A percentile compares a stretch with the other conserved stretches of the same genome.
Evolutionary conservation across 2,113 vertebrate species (phyloP).

Genomic region (Coturnix japonica): DNA sequence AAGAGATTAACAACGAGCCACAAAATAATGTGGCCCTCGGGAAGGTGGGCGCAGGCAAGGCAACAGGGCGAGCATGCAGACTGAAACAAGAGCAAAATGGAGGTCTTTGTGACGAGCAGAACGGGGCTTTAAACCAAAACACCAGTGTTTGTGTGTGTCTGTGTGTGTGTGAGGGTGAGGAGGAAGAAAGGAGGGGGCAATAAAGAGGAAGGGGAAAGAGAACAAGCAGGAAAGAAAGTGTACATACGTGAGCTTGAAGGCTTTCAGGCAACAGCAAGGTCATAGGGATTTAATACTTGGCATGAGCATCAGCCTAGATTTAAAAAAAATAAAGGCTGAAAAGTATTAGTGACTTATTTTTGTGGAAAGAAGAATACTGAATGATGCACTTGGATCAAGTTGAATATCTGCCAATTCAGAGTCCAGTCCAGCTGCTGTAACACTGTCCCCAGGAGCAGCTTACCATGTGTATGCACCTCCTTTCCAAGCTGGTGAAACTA

Average conservation of each 20-base stretch:
- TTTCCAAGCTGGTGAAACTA: not conserved
- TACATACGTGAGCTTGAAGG: slow-evolving; percentile 16
- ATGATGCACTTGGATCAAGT: not conserved
- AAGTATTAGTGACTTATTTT: not conserved
- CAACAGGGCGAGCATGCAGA: slow-evolving; percentile 69
- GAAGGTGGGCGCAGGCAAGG: slow-evolving; percentile 64
- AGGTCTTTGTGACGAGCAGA: slow-evolving; percentile 24
- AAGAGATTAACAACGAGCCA: not conserved
- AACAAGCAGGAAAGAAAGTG: slow-evolving; percentile 26
- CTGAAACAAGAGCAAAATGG: slow-evolving; percentile 34
- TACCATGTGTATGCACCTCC: not conserved
- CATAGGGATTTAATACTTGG: not conserved
- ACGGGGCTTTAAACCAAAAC: slow-evolving; percentile 20
- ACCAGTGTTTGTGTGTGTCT: not conserved
- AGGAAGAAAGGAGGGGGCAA: not conserved
- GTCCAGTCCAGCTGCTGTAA: slow-evolving; percentile 27
- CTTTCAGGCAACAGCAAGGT: slow-evolving; percentile 1
- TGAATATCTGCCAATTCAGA: not conserved
- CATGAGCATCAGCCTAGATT: slow-evolving; percentile 18
- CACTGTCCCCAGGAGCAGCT: not conserved
- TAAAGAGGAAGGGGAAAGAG: not conserved
- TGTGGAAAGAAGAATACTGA: not conserved
- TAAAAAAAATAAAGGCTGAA: slow-evolving; percentile 28
- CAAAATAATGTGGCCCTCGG: not conserved
- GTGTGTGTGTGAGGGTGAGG: not conserved